Evolutionary conservation across 1,140 invertebrate species (phyloP), one percentile per base, ranked within the genome.

Genomic region (Globodera ellingtonae): DNA sequence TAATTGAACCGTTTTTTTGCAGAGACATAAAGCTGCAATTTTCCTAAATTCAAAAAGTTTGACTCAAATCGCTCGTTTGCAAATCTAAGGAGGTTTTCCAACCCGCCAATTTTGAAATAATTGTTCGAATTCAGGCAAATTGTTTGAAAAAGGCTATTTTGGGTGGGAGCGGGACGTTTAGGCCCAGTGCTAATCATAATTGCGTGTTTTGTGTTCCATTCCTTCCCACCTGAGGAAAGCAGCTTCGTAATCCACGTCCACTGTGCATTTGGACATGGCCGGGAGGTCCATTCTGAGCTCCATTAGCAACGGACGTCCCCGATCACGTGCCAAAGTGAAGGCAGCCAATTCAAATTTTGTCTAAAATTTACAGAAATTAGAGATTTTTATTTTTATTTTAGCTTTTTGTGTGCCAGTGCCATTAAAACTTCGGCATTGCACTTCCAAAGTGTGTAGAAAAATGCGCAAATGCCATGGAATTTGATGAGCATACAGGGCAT

Each of bases 401-500:
- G 24, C 35, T 62, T 74, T 74, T 74, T 70, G n/a, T 24, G 18
- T 47, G 4, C 46, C 46, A 24, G 24, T 24, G 24, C 24, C 24
- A 3, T 70, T 70, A 0, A 1, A 13, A 74, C 9, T 74, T 65
- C 44, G 65, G 35, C 65, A 59, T 74, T 59, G 9, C 52, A 82
- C n/a, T 56, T 18, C 24, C 10, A 86, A 18, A 9, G 83, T 86
- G 73, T 84, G 85, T n/a, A 83, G 46, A 65, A 66, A 84, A 66
- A 83, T 50, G 74, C 71, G 80, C 44, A 84, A 66, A 52, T 84
- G 79, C 83, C 83, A 84, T 9, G 83, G 84, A 50, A 84, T 24
- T 70, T 85, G 66, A 13, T 84, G 83, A 2, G 50, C 70, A 47
- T 80, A 83, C 18, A 46, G 9, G 15, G 79, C 80, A 48, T 35